Base-by-base conservation (phyloP, 2,888 invertebrate species). In the Drosophila limbata region DNA sequence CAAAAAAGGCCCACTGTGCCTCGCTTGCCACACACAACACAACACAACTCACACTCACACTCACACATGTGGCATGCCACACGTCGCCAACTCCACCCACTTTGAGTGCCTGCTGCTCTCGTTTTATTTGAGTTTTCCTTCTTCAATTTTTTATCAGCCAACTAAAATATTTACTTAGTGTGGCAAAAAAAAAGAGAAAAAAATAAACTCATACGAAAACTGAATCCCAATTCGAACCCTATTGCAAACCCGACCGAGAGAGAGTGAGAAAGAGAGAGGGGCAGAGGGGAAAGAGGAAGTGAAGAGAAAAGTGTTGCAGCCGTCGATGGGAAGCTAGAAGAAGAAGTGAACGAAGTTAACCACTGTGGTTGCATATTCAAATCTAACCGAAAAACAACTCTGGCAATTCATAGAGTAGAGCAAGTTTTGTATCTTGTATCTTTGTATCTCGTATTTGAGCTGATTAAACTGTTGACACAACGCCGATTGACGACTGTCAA, bases 381-480 rank as follows among this genome's bases (percentile, higher is more conserved):
- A 86, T 84, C 85, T 66, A 81, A 79, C 71, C 64, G 69, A 8
- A 6, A 25, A 35, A 19, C 70, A 63, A 60, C 74, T 59, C 25
- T 67, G n/a, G 40, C 50, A 31, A 40, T 48, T 62, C 57, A 44
- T 51, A 51, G 70, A 35, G 37, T 11, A 11, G 28, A 15, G 28
- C 15, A 11, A 37, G 37, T 19, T 15, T 48, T 52, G 39, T 42
- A 59, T 60, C 50, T 59, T 78, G 76, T 71, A 59, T 68, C 68
- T 67, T 67, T 67, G 60, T 88, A 72, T 75, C 79, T 79, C 50
- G 19, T 79, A 78, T 84, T 84, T 88, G 89, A 88, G 78, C 84
- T 84, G 84, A 84, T 84, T 84, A 84, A 86, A 81, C 61, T 84
- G 75, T 84, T 84, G 84, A 87, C 82, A 81, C 79, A 86, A 67